Base-by-base conservation (phyloP, 2,888 invertebrate genomes). In the Dolichomitus sp. region DNA sequence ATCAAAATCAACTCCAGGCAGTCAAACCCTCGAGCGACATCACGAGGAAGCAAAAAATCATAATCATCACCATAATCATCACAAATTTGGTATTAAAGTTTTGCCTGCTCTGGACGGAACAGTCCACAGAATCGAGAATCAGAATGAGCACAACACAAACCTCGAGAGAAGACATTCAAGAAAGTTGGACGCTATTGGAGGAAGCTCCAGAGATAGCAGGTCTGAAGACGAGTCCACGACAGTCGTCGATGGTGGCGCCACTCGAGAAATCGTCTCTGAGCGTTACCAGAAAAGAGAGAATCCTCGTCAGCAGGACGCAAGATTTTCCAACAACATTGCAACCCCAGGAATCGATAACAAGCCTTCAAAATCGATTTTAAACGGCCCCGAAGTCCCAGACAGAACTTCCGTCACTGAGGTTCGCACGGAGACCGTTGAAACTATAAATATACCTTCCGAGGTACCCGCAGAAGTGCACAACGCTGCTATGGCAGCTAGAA, bases 401-500 rank as follows among this genome's bases (percentile, higher is more conserved):
- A 87, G 81, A 33, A 77, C 84, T 91, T 70, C 94, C 80, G 90
- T 93, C 57, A 94, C 95, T 87, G 93, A 94, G 95, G 87, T 95
- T 95, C 95, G 95, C 95, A 95, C 6, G 95, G 95, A 87, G 94
- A 95, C 84, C 94, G 95, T 88, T 95, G 96, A 40, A 95, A 50
- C 77, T 11, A 61, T 88, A 14, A 87, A 84, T 0, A 90, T 97
- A 87, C 96, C 96, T 65, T 95, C 96, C 89, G 97, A 97, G 89
- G 94, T 97, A 85, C 97, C 97, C 4, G 95, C 95, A 79, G 96
- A 96, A 85, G 96, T 97, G 94, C 94, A 96, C 80, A 96, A 96
- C 72, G 97, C 97, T 0, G 97, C 96, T 0, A 95, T 95, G 91
- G 96, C 96, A 1, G 97, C 97, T 0, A 94, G 95, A 86, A 95